A percentile compares a stretch with the other conserved stretches of the same genome.
These are phyloP conservation scores for Rhinophrynus dorsalis DNA, from an alignment of 2,797 vertebrate species.

Conservation along the genomic window DNA sequence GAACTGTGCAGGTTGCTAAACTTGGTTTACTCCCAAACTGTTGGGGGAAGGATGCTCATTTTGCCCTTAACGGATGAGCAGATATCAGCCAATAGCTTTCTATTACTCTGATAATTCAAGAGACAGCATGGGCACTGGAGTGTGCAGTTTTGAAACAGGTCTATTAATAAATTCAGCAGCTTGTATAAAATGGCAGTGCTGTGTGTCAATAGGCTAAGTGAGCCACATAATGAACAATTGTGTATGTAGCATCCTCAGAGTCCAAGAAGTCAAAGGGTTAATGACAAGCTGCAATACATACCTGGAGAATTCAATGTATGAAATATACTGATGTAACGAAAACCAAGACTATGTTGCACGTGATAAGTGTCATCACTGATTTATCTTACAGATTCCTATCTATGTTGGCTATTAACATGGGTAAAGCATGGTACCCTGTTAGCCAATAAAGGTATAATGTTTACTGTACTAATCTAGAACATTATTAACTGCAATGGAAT, in stretches of 20 bases:
- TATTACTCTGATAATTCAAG: conserved; percentile 18
- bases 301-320: neutral
- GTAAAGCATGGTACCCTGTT: too few relatives aligned
- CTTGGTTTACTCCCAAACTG: conserved; percentile 14
- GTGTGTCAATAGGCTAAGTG: conserved; percentile 15
- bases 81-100: neutral
- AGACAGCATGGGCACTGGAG: conserved; percentile 6
- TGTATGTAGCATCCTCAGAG: conserved; percentile 14
- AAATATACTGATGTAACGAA: too few relatives aligned
- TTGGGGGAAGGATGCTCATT: conserved; percentile 10
- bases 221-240: neutral
- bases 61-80: neutral
- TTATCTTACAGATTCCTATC: too few relatives aligned
- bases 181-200: neutral
- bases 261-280: conserved; percentile 2
- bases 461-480: too few relatives aligned
- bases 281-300: neutral
- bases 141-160: conserved; percentile 20
- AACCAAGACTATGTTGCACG: too few relatives aligned
- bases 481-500: too few relatives aligned
- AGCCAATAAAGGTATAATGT: too few relatives aligned
- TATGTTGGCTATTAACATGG: too few relatives aligned
- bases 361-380: too few relatives aligned
- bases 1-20: conserved; percentile 9
- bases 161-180: neutral